These are phyloP conservation scores for Paelopatides confundens DNA, from an alignment of 53 echinoderm and acorn worm genomes.

Conservation along the genomic window DNA sequence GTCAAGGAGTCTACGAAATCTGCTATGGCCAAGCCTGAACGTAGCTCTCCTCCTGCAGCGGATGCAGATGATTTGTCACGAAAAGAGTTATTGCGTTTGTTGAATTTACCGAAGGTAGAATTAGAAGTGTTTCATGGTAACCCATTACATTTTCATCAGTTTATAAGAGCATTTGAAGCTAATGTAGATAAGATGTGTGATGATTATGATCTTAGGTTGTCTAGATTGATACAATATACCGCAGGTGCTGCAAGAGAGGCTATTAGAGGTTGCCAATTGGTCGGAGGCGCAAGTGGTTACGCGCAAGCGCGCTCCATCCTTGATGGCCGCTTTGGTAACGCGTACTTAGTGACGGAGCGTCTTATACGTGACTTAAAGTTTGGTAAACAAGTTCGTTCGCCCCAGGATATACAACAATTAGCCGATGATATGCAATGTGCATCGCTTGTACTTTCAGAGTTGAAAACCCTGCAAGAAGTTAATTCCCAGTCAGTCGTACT, in stretches of 20 bases:
- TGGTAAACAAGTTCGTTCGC: constrained; percentile 51
- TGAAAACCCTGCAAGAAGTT: constrained; percentile 37
- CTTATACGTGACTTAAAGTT: constrained; percentile 23
- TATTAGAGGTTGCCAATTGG: constrained; percentile 51
- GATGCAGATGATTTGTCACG: constrained; percentile 32
- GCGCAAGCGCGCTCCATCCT: constrained; percentile 33
- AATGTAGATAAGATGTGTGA: constrained; percentile 60
- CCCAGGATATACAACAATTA: constrained; percentile 51
- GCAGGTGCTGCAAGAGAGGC: constrained; percentile 53
- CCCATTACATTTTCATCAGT: constrained; percentile 60
- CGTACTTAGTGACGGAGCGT: constrained; percentile 49
- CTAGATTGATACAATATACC: constrained; percentile 60
- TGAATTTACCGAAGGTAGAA: constrained; percentile 62
- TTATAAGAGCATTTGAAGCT: constrained; percentile 51
- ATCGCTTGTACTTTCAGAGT: constrained; percentile 37
- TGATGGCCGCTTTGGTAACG: constrained; percentile 53
- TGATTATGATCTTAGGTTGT: constrained; percentile 46
- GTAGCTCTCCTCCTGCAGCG: neutral
- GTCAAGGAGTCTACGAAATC: constrained; percentile 4
- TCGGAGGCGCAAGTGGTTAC: constrained; percentile 44
- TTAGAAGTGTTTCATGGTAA: constrained; percentile 52
- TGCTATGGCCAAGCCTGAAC: constrained; percentile 17
- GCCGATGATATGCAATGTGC: constrained; percentile 56
- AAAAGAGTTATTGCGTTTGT: constrained; percentile 29
- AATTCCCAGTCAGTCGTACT: constrained; percentile 55